phyloP scores from a whole-genome alignment of 2,113 vertebrate species.

The Cyrtonyx montezumae region DNA sequence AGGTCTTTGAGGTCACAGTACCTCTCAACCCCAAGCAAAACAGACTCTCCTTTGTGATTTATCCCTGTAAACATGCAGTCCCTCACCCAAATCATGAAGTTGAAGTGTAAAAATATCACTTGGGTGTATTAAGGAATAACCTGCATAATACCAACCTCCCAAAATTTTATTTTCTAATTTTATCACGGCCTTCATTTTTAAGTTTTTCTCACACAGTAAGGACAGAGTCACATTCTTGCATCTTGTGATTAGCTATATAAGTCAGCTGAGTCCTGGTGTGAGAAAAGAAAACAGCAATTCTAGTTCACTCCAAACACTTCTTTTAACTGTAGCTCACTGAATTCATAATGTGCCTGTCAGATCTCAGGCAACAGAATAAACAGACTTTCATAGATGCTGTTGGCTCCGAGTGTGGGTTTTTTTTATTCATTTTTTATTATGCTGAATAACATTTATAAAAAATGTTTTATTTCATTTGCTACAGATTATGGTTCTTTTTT shows the following conservation, averaged over 20 bases:
- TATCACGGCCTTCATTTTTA: background rate
- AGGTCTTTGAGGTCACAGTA: background rate
- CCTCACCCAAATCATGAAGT: background rate
- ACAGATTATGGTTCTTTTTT: background rate
- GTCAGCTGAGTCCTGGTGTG: background rate
- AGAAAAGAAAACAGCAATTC: background rate
- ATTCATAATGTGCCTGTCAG: background rate
- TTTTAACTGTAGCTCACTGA: constrained; percentile 22
- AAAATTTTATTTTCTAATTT: background rate
- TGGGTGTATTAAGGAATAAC: background rate
- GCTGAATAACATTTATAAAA: too few species aligned
- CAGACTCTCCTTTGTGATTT: background rate
- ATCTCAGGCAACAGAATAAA: constrained; percentile 29
- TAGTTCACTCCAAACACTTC: constrained; percentile 29
- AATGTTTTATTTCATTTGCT: constrained; percentile 4
- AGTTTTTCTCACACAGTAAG: background rate
- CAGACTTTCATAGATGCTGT: background rate
- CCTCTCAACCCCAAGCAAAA: background rate
- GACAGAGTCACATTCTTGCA: background rate
- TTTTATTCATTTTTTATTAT: background rate
- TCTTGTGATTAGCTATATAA: constrained; percentile 26
- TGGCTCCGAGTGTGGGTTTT: background rate
- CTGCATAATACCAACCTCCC: background rate
- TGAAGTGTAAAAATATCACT: background rate
- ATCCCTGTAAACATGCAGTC: background rate